Evolutionary conservation across 2,797 vertebrate species (phyloP), one percentile per base, ranked within the genome.

Genomic region (Cyclopterus lumpus): DNA sequence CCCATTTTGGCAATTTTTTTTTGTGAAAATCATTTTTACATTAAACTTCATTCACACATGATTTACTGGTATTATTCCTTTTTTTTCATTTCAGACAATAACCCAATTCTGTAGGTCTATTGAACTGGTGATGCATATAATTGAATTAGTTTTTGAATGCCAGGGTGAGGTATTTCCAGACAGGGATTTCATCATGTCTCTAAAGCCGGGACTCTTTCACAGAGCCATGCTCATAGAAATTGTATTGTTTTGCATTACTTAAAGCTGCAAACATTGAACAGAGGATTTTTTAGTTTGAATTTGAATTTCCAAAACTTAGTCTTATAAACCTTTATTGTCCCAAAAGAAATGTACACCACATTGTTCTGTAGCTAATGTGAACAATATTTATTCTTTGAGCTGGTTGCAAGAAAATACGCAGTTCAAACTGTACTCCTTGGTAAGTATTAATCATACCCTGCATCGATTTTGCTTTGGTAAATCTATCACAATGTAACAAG

Each of bases 101-200:
- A 88, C 82, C 75, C 79, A 90, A 87, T 92, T 92, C 82, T 93
- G 87, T 88, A 86, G 74, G 88, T 89, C 80, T 89, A 85, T 86
- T 92, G 88, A 88, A 92, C 89, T 87, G 86, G 51, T 89, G 88
- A 90, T 91, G 91, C 91, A 89, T 90, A 91, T 92, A 91, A 93
- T 93, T 92, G 88, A 93, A 91, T 93, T 90, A 92, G 89, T 91
- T 90, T 49, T 87, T 84, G 75, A 92, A 89, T 44, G 78, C 87
- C 85, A 88, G 79, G 81, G 88, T 84, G 84, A 86, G 74, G 89
- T 89, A 90, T 78, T 91, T 89, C 82, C 87, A 88, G 80, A 82
- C 72, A 63, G 86, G 86, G 88, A 91, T 90, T 93, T 90, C 78
- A 87, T 82, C 73, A 71, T 78, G 76, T 77, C 46, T 85, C 48